A percentile compares a stretch with the other conserved stretches of the same genome.
Evolutionary conservation across 2,797 vertebrate genomes (phyloP).

Genomic region (Sebastes itinus): DNA sequence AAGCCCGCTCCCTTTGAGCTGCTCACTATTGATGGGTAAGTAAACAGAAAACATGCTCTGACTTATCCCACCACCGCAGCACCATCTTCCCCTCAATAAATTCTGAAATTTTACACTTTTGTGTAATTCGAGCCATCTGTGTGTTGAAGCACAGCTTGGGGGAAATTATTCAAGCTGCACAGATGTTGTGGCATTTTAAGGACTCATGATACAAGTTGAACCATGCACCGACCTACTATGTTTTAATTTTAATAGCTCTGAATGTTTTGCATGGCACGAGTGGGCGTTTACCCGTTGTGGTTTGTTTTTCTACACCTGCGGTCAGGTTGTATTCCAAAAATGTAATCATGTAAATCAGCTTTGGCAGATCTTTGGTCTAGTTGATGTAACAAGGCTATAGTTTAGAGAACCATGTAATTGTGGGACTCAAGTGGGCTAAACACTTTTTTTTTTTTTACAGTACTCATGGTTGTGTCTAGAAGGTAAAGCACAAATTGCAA

Average conservation of each 20-base stretch:
- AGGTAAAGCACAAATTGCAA: no score
- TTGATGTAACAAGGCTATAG: background rate
- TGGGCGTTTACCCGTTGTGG: no score
- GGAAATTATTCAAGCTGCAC: background rate
- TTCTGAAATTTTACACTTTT: background rate
- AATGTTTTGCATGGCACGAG: background rate
- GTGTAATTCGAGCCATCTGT: background rate
- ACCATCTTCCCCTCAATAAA: background rate
- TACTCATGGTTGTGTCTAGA: no score
- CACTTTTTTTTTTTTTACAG: background rate
- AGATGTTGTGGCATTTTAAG: background rate
- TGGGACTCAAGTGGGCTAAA: background rate
- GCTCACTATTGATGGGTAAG: constrained; percentile 96
- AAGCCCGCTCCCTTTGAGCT: constrained; percentile 97
- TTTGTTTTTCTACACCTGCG: background rate
- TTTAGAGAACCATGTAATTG: background rate
- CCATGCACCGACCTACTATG: background rate
- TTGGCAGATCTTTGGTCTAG: background rate
- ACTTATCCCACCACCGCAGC: constrained; percentile 2
- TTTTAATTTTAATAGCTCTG: background rate
- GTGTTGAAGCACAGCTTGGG: background rate
- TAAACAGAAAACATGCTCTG: background rate
- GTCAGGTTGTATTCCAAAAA: background rate
- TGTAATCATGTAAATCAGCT: background rate
- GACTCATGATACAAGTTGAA: constrained; percentile 9